Evolutionary conservation across 2,113 vertebrate genomes (phyloP).

Genomic region (Ailuropoda melanoleuca): DNA sequence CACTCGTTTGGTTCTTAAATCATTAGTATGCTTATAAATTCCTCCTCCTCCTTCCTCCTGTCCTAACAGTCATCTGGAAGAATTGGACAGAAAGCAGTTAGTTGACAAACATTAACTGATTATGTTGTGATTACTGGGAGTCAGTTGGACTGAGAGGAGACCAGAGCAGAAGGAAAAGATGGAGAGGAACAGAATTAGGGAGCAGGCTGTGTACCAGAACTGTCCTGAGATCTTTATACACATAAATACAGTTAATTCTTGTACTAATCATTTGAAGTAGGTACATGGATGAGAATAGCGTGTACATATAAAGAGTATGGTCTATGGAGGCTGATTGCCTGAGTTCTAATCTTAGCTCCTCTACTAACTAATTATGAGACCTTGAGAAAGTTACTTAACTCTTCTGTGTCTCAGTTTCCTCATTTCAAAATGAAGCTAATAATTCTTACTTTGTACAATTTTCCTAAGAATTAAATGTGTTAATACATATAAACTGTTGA

Average conservation of each 20-base stretch:
- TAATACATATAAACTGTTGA: neutral
- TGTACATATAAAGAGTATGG: neutral
- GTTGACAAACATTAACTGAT: neutral
- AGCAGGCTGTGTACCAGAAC: neutral
- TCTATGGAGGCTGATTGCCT: neutral
- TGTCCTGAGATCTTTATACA: neutral
- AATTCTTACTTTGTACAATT: neutral
- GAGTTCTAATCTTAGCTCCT: neutral
- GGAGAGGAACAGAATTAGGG: neutral
- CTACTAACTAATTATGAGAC: neutral
- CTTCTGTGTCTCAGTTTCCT: neutral
- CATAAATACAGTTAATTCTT: neutral
- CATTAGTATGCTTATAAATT: neutral
- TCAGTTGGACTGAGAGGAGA: neutral
- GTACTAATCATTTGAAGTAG: neutral
- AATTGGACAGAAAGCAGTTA: neutral
- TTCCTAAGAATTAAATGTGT: conserved; percentile 38
- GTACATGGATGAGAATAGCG: neutral
- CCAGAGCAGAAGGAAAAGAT: neutral
- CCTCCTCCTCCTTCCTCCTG: neutral
- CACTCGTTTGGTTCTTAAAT: neutral
- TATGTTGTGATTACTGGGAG: neutral
- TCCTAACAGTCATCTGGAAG: neutral
- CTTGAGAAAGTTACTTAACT: neutral
- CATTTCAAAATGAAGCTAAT: conserved; percentile 55